Evolutionary conservation across 2,113 vertebrate genomes (phyloP).

Genomic region (Rattus rattus): DNA sequence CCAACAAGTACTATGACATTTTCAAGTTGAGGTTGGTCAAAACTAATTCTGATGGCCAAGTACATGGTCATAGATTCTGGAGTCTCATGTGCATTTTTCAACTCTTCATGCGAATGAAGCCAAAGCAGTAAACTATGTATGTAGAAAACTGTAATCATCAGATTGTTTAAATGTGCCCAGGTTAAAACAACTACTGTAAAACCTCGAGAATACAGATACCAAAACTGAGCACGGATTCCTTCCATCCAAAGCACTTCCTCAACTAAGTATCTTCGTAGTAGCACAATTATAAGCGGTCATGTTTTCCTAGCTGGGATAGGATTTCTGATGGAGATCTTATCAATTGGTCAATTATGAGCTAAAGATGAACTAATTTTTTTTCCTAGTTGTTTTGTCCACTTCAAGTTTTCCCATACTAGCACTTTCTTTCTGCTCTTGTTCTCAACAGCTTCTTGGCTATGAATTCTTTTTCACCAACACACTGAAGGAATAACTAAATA

Average conservation of each 20-base stretch:
- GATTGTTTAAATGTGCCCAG: background rate
- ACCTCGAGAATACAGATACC: conserved; percentile 3
- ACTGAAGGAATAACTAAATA: conserved; percentile 4
- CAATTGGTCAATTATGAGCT: conserved; percentile 47
- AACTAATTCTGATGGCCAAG: background rate
- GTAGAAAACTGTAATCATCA: background rate
- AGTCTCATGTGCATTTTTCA: background rate
- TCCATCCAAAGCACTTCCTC: background rate
- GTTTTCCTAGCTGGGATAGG: background rate
- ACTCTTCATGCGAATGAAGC: background rate
- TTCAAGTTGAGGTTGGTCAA: background rate
- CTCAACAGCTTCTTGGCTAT: conserved; percentile 34
- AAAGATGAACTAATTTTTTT: conserved; percentile 10
- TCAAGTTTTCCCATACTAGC: background rate
- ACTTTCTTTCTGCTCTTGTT: conserved; percentile 3
- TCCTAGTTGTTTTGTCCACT: background rate
- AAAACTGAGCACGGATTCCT: background rate
- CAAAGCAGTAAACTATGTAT: background rate
- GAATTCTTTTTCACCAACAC: conserved; percentile 9
- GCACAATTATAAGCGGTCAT: background rate
- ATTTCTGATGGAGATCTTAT: conserved; percentile 29
- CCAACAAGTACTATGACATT: conserved; percentile 4
- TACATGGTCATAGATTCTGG: background rate
- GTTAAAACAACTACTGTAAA: background rate
- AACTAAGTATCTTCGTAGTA: background rate